A percentile compares a stretch with the other conserved stretches of the same genome.
phyloP scores from a whole-genome alignment of 2,113 vertebrate species.

The Melozone crissalis region DNA sequence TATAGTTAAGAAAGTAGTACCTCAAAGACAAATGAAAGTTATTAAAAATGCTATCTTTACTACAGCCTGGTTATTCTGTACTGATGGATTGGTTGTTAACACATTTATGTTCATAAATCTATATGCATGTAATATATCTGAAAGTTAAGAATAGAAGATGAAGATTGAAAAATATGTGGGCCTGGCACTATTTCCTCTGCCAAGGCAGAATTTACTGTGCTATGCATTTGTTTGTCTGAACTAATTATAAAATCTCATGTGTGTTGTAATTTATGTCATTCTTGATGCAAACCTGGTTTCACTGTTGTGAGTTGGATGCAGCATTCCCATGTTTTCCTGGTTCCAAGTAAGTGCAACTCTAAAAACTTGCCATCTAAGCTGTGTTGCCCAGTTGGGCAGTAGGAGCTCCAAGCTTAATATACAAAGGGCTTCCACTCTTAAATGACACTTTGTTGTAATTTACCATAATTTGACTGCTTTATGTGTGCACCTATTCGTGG shows the following conservation, averaged over 20 bases:
- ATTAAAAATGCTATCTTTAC: background rate
- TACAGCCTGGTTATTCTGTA: background rate
- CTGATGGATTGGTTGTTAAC: background rate
- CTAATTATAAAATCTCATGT: background rate
- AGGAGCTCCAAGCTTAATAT: background rate
- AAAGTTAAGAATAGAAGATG: background rate
- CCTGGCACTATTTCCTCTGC: background rate
- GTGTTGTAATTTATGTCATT: background rate
- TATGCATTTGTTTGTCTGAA: background rate
- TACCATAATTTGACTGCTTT: background rate
- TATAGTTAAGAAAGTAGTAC: background rate
- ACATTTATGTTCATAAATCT: background rate
- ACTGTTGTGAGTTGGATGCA: background rate
- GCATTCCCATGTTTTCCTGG: background rate
- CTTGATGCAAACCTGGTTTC: background rate
- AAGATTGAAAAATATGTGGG: background rate
- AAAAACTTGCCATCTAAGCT: background rate
- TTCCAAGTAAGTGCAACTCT: background rate
- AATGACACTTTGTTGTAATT: background rate
- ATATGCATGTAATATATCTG: background rate
- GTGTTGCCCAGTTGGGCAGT: background rate
- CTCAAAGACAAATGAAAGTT: slow-evolving; percentile 2
- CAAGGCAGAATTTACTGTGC: background rate
- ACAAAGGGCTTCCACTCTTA: background rate
- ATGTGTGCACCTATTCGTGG: background rate